Conservation (phyloP, 1,140 invertebrate genomes). For the Atopsyche davidsoni region DNA sequence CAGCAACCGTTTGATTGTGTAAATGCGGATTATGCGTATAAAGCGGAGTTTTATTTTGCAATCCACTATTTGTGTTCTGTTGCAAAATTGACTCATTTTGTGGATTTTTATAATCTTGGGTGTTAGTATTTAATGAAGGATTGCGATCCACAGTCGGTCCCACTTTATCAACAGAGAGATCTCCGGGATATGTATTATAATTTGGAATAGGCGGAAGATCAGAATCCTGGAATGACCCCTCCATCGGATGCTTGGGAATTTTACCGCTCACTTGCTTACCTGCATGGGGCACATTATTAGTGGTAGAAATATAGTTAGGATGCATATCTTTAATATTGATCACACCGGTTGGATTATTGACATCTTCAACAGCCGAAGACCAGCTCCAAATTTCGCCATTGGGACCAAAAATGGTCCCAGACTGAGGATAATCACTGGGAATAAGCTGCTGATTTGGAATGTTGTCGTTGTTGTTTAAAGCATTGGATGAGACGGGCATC, state of each 20-base stretch:
- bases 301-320: slow-evolving; percentile 15
- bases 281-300: slow-evolving; percentile 1
- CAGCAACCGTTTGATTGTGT: no score
- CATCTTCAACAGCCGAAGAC: slow-evolving; percentile 28
- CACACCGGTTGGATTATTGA: slow-evolving; percentile 13
- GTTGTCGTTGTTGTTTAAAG: slow-evolving; percentile 41
- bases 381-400: slow-evolving; percentile 50
- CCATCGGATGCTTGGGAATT: not conserved
- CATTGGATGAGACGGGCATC: slow-evolving; percentile 33
- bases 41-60: no score
- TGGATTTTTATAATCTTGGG: no score
- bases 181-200: slow-evolving; percentile 46
- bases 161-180: no score
- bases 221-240: slow-evolving; percentile 28
- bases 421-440: slow-evolving; percentile 33
- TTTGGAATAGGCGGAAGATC: slow-evolving; percentile 46
- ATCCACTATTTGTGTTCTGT: no score
- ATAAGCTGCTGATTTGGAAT: not conserved
- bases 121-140: no score
- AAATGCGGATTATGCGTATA: no score
- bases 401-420: slow-evolving; percentile 47
- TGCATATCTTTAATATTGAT: slow-evolving; percentile 9
- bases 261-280: slow-evolving; percentile 8
- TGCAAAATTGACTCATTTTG: no score
- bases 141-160: no score